Evolutionary conservation across 1,140 invertebrate species (phyloP).

Genomic region (Pogonomyrmex barbatus): DNA sequence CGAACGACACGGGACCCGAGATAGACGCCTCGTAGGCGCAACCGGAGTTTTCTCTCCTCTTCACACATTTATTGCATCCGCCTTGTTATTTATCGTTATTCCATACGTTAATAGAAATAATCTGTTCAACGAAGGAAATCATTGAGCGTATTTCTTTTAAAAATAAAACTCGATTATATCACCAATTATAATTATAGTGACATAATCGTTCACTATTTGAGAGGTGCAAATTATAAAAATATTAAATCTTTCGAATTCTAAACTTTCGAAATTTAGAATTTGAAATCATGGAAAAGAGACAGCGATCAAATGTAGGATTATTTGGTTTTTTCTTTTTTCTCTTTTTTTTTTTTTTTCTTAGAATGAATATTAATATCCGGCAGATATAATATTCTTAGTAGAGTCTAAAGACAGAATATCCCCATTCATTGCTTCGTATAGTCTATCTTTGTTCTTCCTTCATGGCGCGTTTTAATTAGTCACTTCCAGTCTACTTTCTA

Average conservation of each 20-base stretch:
- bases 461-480: slow-evolving; percentile 35
- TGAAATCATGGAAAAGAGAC: not conserved
- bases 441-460: slow-evolving; percentile 19
- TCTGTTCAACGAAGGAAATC: not conserved
- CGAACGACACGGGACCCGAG: not conserved
- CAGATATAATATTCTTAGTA: not conserved
- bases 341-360: not conserved
- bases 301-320: not conserved
- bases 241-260: not conserved
- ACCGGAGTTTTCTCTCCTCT: not conserved
- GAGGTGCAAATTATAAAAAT: not conserved
- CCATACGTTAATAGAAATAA: not conserved
- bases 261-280: slow-evolving; percentile 11
- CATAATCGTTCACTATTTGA: not conserved
- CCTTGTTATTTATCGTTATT: slow-evolving; percentile 1
- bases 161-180: slow-evolving; percentile 19
- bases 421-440: slow-evolving; percentile 25
- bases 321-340: not conserved
- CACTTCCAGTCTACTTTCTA: slow-evolving; percentile 58
- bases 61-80: slow-evolving; percentile 8
- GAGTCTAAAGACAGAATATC: not conserved
- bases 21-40: not conserved
- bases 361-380: not conserved
- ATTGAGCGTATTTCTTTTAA: not conserved
- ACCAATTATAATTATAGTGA: not conserved